These are phyloP conservation scores for Trachymyrmex cornetzi DNA, from an alignment of 1,140 invertebrate genomes.

Conservation along the genomic window DNA sequence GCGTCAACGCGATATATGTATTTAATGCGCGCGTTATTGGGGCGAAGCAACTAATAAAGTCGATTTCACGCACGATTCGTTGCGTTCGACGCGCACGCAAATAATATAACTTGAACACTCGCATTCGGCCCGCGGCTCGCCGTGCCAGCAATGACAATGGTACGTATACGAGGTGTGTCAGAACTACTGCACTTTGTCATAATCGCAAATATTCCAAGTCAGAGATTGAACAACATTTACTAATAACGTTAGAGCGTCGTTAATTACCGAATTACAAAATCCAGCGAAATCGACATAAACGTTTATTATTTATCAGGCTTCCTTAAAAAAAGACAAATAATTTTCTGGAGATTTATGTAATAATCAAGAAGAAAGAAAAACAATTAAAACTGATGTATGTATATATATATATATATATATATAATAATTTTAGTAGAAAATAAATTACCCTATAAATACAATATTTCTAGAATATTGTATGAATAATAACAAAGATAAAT, in stretches of 20 bases:
- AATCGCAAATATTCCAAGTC: background rate
- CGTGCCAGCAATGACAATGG: conserved; percentile 50
- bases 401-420: background rate
- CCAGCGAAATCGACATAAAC: background rate
- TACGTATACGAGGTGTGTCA: conserved; percentile 45
- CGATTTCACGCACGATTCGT: conserved; percentile 84
- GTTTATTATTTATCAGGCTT: background rate
- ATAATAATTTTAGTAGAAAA: background rate
- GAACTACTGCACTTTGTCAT: background rate
- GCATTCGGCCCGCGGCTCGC: conserved; percentile 28
- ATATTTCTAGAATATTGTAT: no score
- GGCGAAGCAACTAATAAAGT: conserved; percentile 82
- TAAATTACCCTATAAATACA: background rate
- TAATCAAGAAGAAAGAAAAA: background rate
- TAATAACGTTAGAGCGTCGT: background rate
- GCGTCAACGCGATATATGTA: conserved; percentile 68
- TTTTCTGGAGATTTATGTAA: background rate
- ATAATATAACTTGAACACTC: conserved; percentile 66
- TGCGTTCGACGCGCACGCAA: conserved; percentile 72
- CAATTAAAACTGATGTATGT: background rate
- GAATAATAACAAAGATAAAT: no score
- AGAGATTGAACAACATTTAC: background rate
- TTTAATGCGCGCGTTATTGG: conserved; percentile 75
- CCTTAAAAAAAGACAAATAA: background rate
- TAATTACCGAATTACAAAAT: background rate